These are phyloP conservation scores for Tyto alba DNA, from an alignment of 2,113 vertebrate species.

Conservation along the genomic window DNA sequence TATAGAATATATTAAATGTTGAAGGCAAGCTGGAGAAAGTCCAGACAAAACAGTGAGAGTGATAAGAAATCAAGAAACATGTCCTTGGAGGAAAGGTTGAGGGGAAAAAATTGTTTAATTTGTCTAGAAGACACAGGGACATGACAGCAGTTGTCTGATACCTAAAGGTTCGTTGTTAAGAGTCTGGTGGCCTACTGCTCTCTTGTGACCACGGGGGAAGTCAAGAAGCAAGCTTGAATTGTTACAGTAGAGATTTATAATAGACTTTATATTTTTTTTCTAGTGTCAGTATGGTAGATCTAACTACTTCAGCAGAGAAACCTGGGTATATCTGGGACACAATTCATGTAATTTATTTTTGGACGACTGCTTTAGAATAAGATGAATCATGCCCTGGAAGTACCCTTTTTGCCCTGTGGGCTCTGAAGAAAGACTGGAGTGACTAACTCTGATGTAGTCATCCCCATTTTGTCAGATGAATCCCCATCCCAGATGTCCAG, in stretches of 20 bases:
- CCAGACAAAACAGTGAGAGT: neutral
- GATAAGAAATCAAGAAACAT: neutral
- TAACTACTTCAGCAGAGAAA: neutral
- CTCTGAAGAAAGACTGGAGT: neutral
- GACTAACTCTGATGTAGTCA: neutral
- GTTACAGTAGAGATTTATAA: neutral
- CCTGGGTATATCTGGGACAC: neutral
- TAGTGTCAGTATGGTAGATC: neutral
- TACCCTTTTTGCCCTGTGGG: neutral
- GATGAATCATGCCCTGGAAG: neutral
- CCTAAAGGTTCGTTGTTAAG: neutral
- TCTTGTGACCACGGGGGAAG: neutral
- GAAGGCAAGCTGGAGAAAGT: neutral
- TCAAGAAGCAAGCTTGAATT: neutral
- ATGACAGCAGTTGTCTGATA: neutral
- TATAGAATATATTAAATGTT: neutral
- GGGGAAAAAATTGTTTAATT: neutral
- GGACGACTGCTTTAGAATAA: neutral
- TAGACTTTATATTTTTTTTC: neutral
- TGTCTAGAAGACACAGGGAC: neutral
- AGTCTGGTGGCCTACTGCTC: neutral
- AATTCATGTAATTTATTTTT: neutral
- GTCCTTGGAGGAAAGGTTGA: neutral
- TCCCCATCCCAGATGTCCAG: slow-evolving; percentile 18
- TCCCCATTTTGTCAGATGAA: neutral